Evolutionary conservation across 2,888 invertebrate genomes (phyloP).

Genomic region (Phymatocera aterrima): DNA sequence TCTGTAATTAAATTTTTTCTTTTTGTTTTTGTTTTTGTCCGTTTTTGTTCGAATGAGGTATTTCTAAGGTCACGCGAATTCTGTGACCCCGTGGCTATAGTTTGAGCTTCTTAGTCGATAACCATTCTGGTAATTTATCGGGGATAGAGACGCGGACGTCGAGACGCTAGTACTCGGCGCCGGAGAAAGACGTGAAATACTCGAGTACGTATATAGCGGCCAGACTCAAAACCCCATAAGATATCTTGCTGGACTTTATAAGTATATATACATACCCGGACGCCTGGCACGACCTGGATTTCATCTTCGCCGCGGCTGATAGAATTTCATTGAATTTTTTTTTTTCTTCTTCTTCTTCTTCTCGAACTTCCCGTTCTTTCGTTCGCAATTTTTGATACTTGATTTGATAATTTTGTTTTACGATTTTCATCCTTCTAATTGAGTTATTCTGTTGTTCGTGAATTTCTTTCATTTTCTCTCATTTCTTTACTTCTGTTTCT

Average conservation of each 20-base stretch:
- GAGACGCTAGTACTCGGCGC: constrained; percentile 35
- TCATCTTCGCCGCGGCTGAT: constrained; percentile 27
- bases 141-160: constrained; percentile 21
- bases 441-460: too few species aligned
- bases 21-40: not conserved
- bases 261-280: too few species aligned
- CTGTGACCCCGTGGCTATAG: not conserved
- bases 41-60: not conserved
- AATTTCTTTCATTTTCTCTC: too few species aligned
- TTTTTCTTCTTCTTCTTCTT: not conserved
- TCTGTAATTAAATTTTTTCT: too few species aligned
- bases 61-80: not conserved
- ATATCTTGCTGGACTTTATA: constrained; percentile 31
- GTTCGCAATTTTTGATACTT: not conserved
- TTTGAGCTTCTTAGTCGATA: constrained; percentile 28
- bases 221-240: constrained; percentile 35
- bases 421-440: too few species aligned
- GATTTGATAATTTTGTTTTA: too few species aligned
- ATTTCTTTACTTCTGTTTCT: too few species aligned
- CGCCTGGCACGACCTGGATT: constrained; percentile 31
- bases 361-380: not conserved
- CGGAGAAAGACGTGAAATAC: constrained; percentile 36
- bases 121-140: constrained; percentile 34
- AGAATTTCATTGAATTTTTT: constrained; percentile 42
- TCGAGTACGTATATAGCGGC: constrained; percentile 26